Evolutionary conservation across 2,888 invertebrate genomes (phyloP), one percentile per base, ranked within the genome.

Genomic region (Tetragonisca angustula): DNA sequence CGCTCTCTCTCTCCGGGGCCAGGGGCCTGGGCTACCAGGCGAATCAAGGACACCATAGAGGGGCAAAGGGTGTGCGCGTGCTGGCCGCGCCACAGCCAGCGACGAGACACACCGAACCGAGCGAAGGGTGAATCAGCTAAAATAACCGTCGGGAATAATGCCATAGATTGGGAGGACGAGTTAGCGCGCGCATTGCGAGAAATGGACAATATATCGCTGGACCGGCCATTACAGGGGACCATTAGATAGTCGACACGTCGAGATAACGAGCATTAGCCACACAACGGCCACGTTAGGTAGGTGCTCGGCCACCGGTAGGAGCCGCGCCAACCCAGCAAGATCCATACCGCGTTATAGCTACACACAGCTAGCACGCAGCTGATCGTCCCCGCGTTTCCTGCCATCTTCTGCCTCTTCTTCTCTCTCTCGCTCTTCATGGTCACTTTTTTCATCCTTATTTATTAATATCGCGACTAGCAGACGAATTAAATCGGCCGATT

Each of bases 181-280:
- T 91, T 91, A 91, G 90, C 90, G 86, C 83, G 89, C 76, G 91
- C 91, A 90, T 91, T 91, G 91, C 92, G 92, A 92, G 93, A 93
- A 94, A 93, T 91, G 91, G 92, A 92, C 92, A 92, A 94, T 94
- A 92, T 93, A 94, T 94, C 91, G 93, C 91, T 89, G 92, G 91
- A 83, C 78, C 88, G 90, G 91, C 94, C 94, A 94, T 94, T 94
- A 94, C 92, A 90, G 90, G 86, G 91, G 92, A 91, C 93, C 94
- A 94, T 94, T 94, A 94, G 94, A 94, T 93, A 94, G 94, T 93
- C 93, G 93, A 93, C 93, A 92, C 93, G 92, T 93, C 92, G 93
- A 92, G 94, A 94, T 94, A 94, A 94, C 94, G 94, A 94, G 94
- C 94, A 94, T 94, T 94, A 94, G 93, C 92, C 93, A 87, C 91